A percentile compares a stretch with the other conserved stretches of the same genome.
Evolutionary conservation across 1,140 invertebrate genomes (phyloP).

Genomic region (Drosophila lowei): DNA sequence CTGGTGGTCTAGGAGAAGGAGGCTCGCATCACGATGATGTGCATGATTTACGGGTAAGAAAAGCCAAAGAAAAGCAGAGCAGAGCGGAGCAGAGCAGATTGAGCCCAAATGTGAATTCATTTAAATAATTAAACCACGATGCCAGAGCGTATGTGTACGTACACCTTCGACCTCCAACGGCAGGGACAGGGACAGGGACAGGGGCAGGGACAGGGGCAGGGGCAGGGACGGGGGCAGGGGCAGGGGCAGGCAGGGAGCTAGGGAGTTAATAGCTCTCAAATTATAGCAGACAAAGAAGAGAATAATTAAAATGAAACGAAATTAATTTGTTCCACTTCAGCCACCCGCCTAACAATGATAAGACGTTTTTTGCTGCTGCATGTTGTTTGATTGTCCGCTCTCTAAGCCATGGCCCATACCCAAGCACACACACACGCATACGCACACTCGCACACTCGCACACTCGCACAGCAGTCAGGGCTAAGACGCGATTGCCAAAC

Average conservation of each 20-base stretch:
- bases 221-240: no score
- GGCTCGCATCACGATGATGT: slow-evolving; percentile 32
- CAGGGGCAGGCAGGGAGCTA: slow-evolving; percentile 13
- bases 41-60: slow-evolving; percentile 29
- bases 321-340: slow-evolving; percentile 81
- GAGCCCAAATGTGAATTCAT: slow-evolving; percentile 61
- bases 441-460: not conserved
- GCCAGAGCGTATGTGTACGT: slow-evolving; percentile 15
- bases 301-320: slow-evolving; percentile 71
- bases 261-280: slow-evolving; percentile 63
- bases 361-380: slow-evolving; percentile 41
- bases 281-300: slow-evolving; percentile 34
- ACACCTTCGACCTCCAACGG: slow-evolving; percentile 48
- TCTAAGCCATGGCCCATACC: slow-evolving; percentile 62
- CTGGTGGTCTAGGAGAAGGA: no score
- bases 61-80: slow-evolving; percentile 11
- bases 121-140: slow-evolving; percentile 76
- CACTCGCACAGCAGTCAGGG: slow-evolving; percentile 29
- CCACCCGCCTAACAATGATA: slow-evolving; percentile 79
- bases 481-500: slow-evolving; percentile 21
- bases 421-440: slow-evolving; percentile 4
- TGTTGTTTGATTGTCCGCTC: slow-evolving; percentile 38
- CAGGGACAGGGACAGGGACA: no score
- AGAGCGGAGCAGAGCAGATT: no score
- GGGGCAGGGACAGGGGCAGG: no score